These are phyloP conservation scores for Pygoscelis adeliae DNA, from an alignment of 2,113 vertebrate species.

Conservation along the genomic window DNA sequence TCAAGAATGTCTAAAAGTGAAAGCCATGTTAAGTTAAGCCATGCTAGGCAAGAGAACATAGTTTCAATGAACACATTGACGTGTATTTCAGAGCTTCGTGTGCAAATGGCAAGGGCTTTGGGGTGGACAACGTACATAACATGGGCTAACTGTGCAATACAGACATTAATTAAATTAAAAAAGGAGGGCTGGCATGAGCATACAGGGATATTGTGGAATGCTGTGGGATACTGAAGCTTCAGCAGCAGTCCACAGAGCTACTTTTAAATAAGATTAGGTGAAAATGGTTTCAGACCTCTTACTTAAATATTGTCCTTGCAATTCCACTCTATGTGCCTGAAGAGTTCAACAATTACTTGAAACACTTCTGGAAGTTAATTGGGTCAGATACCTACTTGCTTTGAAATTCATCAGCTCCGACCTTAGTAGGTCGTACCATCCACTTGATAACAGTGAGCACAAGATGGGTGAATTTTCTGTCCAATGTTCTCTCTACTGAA, in stretches of 20 bases:
- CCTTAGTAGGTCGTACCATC: neutral
- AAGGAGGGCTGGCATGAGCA: neutral
- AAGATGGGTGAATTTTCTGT: neutral
- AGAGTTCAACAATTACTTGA: neutral
- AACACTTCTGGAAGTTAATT: neutral
- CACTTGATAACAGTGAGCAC: accelerated
- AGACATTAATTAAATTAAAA: accelerated
- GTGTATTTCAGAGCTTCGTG: neutral
- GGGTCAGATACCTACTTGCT: neutral
- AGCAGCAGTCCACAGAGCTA: neutral
- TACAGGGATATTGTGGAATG: neutral
- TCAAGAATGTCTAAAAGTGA: neutral
- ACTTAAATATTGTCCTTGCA: neutral
- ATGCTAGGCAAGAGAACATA: neutral
- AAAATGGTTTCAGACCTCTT: neutral
- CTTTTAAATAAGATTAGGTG: neutral
- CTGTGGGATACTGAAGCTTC: neutral
- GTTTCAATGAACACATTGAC: accelerated
- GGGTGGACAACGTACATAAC: accelerated
- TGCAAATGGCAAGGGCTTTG: neutral
- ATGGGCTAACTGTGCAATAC: accelerated
- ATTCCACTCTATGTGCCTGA: neutral
- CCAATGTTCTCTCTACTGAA: accelerated
- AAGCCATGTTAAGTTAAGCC: neutral
- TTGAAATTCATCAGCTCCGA: neutral